Evolutionary conservation across 2,797 vertebrate species (phyloP).

Genomic region (Rhinoraja longicauda): DNA sequence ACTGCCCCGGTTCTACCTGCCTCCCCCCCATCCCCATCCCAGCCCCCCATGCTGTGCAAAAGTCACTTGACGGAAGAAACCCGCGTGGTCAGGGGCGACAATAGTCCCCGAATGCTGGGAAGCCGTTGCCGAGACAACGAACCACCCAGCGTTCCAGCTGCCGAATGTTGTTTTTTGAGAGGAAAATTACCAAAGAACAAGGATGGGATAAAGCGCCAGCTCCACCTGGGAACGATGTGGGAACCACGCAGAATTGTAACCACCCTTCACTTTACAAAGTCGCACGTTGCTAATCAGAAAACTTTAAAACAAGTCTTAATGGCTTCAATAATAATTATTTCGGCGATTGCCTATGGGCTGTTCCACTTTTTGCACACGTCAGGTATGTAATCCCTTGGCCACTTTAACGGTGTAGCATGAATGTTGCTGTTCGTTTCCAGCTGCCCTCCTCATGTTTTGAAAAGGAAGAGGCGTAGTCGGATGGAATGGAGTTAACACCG

Average conservation of each 20-base stretch:
- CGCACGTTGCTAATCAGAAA: neutral
- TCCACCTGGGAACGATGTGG: neutral
- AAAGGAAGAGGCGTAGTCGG: neutral
- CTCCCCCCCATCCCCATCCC: neutral
- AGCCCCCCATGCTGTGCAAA: neutral
- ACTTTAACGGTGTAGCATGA: neutral
- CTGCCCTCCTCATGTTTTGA: neutral
- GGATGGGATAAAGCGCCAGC: neutral
- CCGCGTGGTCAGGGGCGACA: neutral
- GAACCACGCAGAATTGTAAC: neutral
- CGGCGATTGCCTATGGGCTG: neutral
- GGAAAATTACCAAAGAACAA: neutral
- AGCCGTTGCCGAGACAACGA: neutral
- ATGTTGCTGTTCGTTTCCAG: neutral
- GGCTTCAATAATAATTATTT: neutral
- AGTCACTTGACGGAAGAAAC: neutral
- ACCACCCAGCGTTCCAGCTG: neutral
- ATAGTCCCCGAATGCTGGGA: neutral
- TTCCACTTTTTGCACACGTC: neutral
- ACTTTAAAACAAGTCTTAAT: neutral
- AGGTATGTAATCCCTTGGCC: neutral
- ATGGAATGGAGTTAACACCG: neutral
- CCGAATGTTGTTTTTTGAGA: constrained; percentile 14
- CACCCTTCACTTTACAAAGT: neutral
- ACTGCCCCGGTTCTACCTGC: neutral